These are phyloP conservation scores for Conus canariensis DNA, from an alignment of 2,888 invertebrate genomes.

Conservation along the genomic window DNA sequence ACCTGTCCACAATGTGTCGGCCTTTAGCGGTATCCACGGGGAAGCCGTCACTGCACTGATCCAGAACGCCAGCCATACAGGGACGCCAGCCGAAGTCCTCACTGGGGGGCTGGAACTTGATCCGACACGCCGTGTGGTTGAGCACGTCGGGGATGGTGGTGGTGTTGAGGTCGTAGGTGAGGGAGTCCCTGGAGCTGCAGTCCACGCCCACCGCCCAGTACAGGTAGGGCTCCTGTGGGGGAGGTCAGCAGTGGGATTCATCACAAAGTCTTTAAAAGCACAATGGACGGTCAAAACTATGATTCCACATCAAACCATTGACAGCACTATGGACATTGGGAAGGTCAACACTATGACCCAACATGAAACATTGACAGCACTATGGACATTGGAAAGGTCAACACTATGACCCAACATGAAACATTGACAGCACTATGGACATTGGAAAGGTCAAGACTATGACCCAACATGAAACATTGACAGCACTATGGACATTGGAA, in stretches of 20 bases:
- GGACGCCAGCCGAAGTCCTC: slow-evolving; percentile 12
- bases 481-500: no score
- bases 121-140: background rate
- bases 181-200: background rate
- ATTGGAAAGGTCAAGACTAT: no score
- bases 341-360: no score
- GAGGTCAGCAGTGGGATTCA: no score
- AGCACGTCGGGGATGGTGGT: background rate
- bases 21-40: background rate
- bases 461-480: no score
- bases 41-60: slow-evolving; percentile 5
- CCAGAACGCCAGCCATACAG: background rate
- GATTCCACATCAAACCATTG: no score
- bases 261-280: background rate
- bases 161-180: slow-evolving; percentile 22
- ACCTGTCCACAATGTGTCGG: background rate
- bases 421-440: no score
- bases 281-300: background rate
- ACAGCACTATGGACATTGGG: no score
- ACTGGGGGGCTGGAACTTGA: slow-evolving; percentile 5
- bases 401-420: no score
- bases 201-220: slow-evolving; percentile 18
- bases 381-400: no score
- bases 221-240: slow-evolving; percentile 11
- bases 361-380: no score